These are phyloP conservation scores for Crocidura indochinensis DNA, from an alignment of 2,797 vertebrate species.

Conservation along the genomic window DNA sequence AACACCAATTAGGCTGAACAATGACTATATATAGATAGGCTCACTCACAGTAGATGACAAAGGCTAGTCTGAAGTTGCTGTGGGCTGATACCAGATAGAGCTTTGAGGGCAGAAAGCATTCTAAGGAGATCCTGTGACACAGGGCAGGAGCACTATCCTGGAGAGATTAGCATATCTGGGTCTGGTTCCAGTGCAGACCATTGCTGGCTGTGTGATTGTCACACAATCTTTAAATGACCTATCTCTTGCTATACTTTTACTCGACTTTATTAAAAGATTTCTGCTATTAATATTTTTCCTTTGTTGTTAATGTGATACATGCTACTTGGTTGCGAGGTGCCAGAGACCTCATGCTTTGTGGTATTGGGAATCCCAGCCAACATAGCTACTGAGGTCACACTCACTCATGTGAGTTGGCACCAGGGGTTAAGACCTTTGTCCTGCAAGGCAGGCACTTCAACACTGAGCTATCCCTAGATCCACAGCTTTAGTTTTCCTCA, in stretches of 20 bases:
- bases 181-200: not conserved
- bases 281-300: no score
- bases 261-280: not conserved
- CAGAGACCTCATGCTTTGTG: no score
- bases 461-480: not conserved
- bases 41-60: conserved; percentile 15
- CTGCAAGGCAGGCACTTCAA: no score
- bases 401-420: no score
- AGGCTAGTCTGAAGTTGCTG: not conserved
- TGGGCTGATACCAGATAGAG: not conserved
- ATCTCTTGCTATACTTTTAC: not conserved
- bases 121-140: not conserved
- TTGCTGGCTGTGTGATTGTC: not conserved
- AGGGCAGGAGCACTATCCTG: not conserved
- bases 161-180: not conserved
- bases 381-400: no score
- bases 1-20: conserved; percentile 41
- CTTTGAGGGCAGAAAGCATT: not conserved
- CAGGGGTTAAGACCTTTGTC: no score
- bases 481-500: conserved; percentile 28
- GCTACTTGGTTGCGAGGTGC: no score
- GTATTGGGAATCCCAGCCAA: no score
- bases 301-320: no score
- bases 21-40: conserved; percentile 30
- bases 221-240: not conserved